A percentile compares a stretch with the other conserved stretches of the same genome.
phyloP scores from a whole-genome alignment of 2,113 vertebrate genomes.

The Chloropsis cyanopogon region DNA sequence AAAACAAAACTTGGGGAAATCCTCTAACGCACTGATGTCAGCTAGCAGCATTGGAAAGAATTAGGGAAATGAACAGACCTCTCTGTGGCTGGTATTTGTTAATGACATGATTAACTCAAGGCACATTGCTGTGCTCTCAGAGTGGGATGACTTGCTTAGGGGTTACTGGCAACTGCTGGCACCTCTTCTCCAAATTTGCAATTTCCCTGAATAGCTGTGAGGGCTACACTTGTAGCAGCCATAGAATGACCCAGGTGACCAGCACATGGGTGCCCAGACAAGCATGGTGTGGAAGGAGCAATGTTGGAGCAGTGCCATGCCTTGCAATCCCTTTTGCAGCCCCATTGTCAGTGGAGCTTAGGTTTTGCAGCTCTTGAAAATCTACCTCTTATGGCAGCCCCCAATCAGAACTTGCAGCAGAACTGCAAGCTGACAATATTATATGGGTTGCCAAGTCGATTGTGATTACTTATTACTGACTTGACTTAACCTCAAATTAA shows the following conservation, averaged over 20 bases:
- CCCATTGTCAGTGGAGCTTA: not conserved
- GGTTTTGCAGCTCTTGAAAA: not conserved
- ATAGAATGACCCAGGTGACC: not conserved
- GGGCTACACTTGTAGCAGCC: too few species aligned
- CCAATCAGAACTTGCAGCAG: not conserved
- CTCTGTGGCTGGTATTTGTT: not conserved
- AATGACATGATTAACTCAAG: too few species aligned
- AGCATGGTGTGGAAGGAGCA: not conserved
- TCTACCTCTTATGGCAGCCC: not conserved
- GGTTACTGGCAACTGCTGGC: not conserved
- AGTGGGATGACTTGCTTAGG: not conserved
- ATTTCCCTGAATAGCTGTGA: not conserved
- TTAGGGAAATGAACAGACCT: not conserved
- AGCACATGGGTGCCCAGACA: not conserved
- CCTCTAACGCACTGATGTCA: not conserved
- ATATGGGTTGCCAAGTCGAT: not conserved
- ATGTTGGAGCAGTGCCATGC: not conserved
- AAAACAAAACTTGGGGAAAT: not conserved
- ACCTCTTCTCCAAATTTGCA: not conserved
- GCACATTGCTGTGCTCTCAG: not conserved
- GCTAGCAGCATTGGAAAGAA: not conserved
- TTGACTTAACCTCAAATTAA: not conserved
- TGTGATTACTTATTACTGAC: not conserved
- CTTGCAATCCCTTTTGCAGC: not conserved
- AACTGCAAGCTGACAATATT: not conserved